Percentiles rank a stretch among this genome's conserved stretches.
These are phyloP conservation scores for Heteromormyrus szaboi DNA, from an alignment of 2,797 vertebrate species.

Conservation along the genomic window DNA sequence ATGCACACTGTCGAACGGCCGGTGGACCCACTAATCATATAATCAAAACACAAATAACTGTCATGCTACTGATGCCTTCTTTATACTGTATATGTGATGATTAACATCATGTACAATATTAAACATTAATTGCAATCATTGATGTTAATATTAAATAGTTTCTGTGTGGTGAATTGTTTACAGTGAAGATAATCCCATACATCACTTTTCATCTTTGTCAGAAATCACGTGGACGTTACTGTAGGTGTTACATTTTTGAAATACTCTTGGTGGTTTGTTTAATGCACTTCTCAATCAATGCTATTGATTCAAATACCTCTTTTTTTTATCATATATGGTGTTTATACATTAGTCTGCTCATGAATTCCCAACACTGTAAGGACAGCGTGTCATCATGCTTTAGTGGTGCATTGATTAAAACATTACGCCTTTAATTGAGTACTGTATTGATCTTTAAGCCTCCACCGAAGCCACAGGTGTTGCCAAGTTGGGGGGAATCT, in stretches of 20 bases:
- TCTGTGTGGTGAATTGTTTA: not conserved
- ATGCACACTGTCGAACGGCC: not conserved
- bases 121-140: not conserved
- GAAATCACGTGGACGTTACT: not conserved
- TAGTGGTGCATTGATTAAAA: constrained; percentile 49
- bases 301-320: constrained; percentile 33
- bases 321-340: constrained; percentile 41
- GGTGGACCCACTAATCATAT: not conserved
- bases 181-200: not conserved
- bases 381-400: constrained; percentile 38
- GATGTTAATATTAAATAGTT: not conserved
- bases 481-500: not conserved
- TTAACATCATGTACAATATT: not conserved
- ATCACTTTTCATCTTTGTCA: not conserved
- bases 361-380: constrained; percentile 43
- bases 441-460: constrained; percentile 32
- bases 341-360: constrained; percentile 46
- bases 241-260: constrained; percentile 1
- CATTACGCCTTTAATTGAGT: constrained; percentile 47
- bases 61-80: not conserved
- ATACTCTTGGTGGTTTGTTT: constrained; percentile 38
- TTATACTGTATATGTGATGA: not conserved
- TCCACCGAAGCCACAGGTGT: constrained; percentile 28
- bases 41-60: not conserved
- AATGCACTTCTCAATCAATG: constrained; percentile 43